Percentiles rank a stretch among this genome's conserved stretches.
phyloP scores from a whole-genome alignment of 2,888 invertebrate species.

The Sphaerophoria rueppellii region DNA sequence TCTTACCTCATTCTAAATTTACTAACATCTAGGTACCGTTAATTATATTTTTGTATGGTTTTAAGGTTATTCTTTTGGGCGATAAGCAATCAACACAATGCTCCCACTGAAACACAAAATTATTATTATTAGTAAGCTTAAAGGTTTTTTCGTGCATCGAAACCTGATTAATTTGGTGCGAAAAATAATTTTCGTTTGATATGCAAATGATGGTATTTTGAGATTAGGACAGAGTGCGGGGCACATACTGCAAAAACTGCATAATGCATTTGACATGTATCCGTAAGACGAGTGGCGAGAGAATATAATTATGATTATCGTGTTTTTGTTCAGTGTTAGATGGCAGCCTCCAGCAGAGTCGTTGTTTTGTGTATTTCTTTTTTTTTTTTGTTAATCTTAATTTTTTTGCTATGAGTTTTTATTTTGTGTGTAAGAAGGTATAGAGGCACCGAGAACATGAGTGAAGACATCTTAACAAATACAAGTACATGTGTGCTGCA shows the following conservation, averaged over 20 bases:
- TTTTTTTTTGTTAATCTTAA: constrained; percentile 34
- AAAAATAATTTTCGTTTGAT: constrained; percentile 77
- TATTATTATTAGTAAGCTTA: constrained; percentile 3
- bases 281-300: constrained; percentile 28
- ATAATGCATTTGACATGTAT: constrained; percentile 73
- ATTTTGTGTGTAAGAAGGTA: constrained; percentile 9
- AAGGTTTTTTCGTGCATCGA: constrained; percentile 40
- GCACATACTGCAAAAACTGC: constrained; percentile 70
- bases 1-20: background rate
- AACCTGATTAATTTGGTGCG: constrained; percentile 67
- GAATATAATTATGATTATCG: constrained; percentile 68
- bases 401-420: constrained; percentile 30
- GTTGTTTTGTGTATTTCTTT: constrained; percentile 36
- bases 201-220: constrained; percentile 79
- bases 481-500: constrained; percentile 68
- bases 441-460: constrained; percentile 55
- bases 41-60: background rate
- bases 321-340: constrained; percentile 35
- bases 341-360: constrained; percentile 51
- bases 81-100: background rate
- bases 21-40: constrained; percentile 20
- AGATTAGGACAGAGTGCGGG: constrained; percentile 56
- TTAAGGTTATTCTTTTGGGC: constrained; percentile 46
- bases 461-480: constrained; percentile 72
- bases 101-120: background rate